Conservation (phyloP, 2,888 invertebrate species). For the Pollenia labialis region DNA sequence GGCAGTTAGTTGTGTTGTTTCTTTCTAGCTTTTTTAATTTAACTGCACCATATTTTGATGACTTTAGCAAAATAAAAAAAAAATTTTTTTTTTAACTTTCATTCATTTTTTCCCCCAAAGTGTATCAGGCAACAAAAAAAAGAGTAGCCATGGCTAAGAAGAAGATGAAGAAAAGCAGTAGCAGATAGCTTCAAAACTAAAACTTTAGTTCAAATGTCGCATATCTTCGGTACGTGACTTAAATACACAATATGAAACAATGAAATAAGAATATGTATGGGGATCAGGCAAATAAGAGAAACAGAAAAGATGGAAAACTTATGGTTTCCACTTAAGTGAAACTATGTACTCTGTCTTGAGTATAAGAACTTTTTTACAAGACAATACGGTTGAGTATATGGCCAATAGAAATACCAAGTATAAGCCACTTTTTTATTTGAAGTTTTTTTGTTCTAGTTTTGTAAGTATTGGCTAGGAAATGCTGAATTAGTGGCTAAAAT, state of each 20-base stretch:
- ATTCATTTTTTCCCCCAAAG: conserved; percentile 24
- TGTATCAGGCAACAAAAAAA: neutral
- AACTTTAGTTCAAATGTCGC: conserved; percentile 70
- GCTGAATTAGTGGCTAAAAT: conserved; percentile 70
- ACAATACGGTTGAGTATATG: conserved; percentile 54
- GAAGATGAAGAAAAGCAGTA: conserved; percentile 8
- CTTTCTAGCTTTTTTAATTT: conserved; percentile 39
- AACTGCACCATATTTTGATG: conserved; percentile 70
- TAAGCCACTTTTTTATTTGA: conserved; percentile 28
- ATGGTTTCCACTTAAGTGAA: conserved; percentile 61
- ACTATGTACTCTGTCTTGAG: conserved; percentile 22
- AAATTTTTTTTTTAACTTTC: conserved; percentile 44
- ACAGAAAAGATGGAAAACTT: conserved; percentile 56
- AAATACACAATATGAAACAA: conserved; percentile 61
- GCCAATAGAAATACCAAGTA: conserved; percentile 67
- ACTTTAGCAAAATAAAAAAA: conserved; percentile 58
- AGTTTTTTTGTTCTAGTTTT: conserved; percentile 7
- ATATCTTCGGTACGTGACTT: conserved; percentile 70
- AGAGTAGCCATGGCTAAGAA: neutral
- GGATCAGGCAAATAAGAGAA: conserved; percentile 2
- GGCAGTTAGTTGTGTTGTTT: conserved; percentile 31
- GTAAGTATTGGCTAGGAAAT: conserved; percentile 60
- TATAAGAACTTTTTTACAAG: conserved; percentile 6
- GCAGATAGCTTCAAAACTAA: conserved; percentile 62
- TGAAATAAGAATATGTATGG: conserved; percentile 16